Evolutionary conservation across 2,113 vertebrate species (phyloP).

Genomic region (Ophthalmotilapia sp.): DNA sequence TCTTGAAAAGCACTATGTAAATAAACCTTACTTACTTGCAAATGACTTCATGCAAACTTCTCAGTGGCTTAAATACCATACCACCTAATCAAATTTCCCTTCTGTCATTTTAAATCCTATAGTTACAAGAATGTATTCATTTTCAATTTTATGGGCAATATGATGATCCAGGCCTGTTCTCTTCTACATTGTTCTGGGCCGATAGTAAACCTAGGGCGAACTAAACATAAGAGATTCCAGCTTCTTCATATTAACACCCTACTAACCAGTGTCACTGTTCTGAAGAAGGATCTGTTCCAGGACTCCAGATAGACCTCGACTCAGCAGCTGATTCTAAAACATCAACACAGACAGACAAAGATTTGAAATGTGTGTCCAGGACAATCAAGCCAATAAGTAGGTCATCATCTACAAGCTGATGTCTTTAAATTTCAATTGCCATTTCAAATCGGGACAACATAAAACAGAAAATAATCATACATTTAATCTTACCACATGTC

Average conservation of each 20-base stretch:
- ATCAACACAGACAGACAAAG: neutral
- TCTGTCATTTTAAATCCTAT: neutral
- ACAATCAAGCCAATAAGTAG: neutral
- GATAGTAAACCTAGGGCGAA: neutral
- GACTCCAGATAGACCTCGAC: slow-evolving; percentile 81
- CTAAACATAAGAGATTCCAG: neutral
- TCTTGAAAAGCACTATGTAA: neutral
- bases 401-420: neutral
- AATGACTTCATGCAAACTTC: neutral
- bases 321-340: slow-evolving; percentile 87
- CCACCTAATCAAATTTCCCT: neutral
- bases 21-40: neutral
- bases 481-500: neutral
- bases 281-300: slow-evolving; percentile 84
- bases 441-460: neutral
- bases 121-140: neutral
- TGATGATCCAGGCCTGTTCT: neutral
- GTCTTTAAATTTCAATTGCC: neutral
- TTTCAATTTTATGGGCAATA: neutral
- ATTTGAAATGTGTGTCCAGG: neutral
- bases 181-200: neutral
- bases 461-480: neutral
- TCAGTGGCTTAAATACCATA: neutral
- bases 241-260: neutral
- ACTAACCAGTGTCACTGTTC: slow-evolving; percentile 69